Evolutionary conservation across 2,888 invertebrate species (phyloP), one percentile per base, ranked within the genome.

Genomic region (Ditylenchus weischeri): DNA sequence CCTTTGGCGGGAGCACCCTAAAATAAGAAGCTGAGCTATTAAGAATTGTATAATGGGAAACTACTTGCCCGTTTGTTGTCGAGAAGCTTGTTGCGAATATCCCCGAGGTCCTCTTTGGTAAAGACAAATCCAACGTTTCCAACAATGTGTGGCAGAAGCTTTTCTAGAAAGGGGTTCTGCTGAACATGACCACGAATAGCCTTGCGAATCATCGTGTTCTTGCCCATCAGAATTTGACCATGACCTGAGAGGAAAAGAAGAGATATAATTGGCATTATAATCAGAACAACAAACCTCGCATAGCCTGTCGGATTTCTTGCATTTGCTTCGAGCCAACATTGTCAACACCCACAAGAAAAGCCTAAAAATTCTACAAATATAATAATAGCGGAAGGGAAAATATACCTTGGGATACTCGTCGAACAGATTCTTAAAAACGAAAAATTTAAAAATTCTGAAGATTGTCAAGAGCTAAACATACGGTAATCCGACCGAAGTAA

Each of bases 201-300:
- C 85, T 98, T 98, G 73, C 96, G 89, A 91, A 99, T 98, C 98
- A 99, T 98, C 83, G 98, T 99, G 87, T 99, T 99, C 86, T 99
- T 99, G 72, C 98, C 98, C 96, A 99, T 96, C 80, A 98, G 78
- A 59, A 87, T 83, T 64, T 84, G 86, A 57, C 79, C 82, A 78
- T 73, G 83, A 71, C 75, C 78, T 78, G 47, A 62, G 72, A n/a
- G 15, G 43, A 10, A 10, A 8, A 10, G 43, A 43, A 13, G 15
- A 15, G 5, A 43, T 13, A 43, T 43, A 43, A 43, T 43, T 43
- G 15, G 8, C 13, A 43, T 8, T 43, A 43, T 8, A 13, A 7
- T 18, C 21, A 69, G 7, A 38, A 23, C 21, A 51, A 69, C 69
- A 57, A 60, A 79, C 80, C 81, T 62, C 81, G 76, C 81, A 81